Conservation (phyloP, 2,888 invertebrate genomes). For the Acrocera orbiculus region DNA sequence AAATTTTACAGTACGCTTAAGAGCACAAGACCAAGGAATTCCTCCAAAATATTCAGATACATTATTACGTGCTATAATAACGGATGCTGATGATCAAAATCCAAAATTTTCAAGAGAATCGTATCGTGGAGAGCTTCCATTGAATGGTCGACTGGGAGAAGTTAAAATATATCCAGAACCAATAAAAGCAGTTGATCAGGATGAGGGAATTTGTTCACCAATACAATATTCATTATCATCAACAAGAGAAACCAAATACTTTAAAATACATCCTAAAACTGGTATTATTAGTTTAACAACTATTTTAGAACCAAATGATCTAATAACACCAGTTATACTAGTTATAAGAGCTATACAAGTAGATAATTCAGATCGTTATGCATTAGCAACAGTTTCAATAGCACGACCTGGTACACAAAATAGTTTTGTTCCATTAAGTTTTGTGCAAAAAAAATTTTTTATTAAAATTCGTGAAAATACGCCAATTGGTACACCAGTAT, state of each 20-base stretch:
- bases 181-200: conserved; percentile 61
- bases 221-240: conserved; percentile 29
- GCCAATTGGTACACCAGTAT: conserved; percentile 51
- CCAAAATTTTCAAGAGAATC: conserved; percentile 62
- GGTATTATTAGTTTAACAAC: conserved; percentile 25
- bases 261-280: conserved; percentile 28
- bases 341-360: conserved; percentile 68
- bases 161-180: conserved; percentile 53
- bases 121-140: conserved; percentile 51
- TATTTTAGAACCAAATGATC: conserved; percentile 31
- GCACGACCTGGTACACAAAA: conserved; percentile 35
- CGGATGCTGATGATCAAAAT: conserved; percentile 85
- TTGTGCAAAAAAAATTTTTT: conserved; percentile 51
- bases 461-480: conserved; percentile 60
- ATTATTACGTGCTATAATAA: conserved; percentile 53
- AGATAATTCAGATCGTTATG: conserved; percentile 77
- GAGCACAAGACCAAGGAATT: conserved; percentile 63
- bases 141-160: conserved; percentile 34
- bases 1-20: conserved; percentile 57
- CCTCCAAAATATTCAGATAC: conserved; percentile 65
- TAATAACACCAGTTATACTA: conserved; percentile 54
- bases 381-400: conserved; percentile 63
- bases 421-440: conserved; percentile 34
- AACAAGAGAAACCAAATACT: conserved; percentile 29
- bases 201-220: conserved; percentile 30